phyloP scores from a whole-genome alignment of 2,888 invertebrate species.

The Torymus auratus region DNA sequence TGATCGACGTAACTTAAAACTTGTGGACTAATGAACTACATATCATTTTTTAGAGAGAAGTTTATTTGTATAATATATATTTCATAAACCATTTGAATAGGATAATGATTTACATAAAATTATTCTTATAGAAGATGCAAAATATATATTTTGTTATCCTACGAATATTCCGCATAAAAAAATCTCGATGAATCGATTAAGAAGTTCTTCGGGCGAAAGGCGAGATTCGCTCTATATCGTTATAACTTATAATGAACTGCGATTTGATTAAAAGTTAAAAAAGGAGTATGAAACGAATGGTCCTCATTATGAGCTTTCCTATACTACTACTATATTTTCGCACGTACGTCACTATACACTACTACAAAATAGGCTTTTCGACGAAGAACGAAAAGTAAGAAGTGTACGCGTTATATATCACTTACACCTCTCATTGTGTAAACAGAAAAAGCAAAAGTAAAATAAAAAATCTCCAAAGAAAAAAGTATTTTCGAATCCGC shows the following conservation, averaged over 20 bases:
- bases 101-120: background rate
- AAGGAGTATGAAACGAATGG: slow-evolving; percentile 28
- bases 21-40: slow-evolving; percentile 40
- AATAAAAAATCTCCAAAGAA: slow-evolving; percentile 11
- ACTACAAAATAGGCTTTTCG: slow-evolving; percentile 32
- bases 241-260: slow-evolving; percentile 35
- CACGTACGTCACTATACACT: slow-evolving; percentile 44
- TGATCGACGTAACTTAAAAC: background rate
- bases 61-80: slow-evolving; percentile 44
- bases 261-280: slow-evolving; percentile 30
- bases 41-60: slow-evolving; percentile 52
- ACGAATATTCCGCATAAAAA: slow-evolving; percentile 19
- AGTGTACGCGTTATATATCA: slow-evolving; percentile 37
- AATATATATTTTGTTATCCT: slow-evolving; percentile 49
- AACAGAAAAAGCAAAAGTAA: slow-evolving; percentile 11
- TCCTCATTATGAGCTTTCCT: slow-evolving; percentile 53
- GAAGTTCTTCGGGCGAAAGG: slow-evolving; percentile 37
- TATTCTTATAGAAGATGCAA: slow-evolving; percentile 11
- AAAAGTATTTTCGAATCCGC: slow-evolving; percentile 45
- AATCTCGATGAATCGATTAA: slow-evolving; percentile 31
- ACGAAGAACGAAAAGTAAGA: slow-evolving; percentile 35
- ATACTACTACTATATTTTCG: slow-evolving; percentile 57
- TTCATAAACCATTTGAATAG: slow-evolving; percentile 2
- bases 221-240: slow-evolving; percentile 33
- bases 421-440: slow-evolving; percentile 27